Conservation (phyloP, 2,888 invertebrate genomes). For the Drosophila demipolita region DNA sequence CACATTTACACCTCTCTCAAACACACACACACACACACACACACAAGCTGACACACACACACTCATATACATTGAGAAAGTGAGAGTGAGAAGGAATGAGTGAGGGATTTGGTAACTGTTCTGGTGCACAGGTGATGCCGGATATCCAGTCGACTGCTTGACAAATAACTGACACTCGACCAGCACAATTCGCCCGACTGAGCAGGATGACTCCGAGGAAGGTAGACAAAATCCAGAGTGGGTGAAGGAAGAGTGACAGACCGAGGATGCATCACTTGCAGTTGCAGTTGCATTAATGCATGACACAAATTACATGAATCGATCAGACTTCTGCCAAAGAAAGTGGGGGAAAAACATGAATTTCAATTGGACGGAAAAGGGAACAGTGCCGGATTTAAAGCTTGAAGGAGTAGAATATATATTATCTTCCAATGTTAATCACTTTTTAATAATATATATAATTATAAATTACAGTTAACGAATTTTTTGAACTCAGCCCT, state of each 20-base stretch:
- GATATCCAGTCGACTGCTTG: conserved; percentile 26
- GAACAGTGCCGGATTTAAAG: background rate
- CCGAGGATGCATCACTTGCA: conserved; percentile 12
- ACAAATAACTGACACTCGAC: conserved; percentile 51
- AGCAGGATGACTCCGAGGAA: conserved; percentile 6
- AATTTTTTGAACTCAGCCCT: background rate
- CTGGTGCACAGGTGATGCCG: conserved; percentile 23
- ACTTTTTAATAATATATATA: background rate
- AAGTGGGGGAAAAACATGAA: background rate
- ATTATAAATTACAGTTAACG: background rate
- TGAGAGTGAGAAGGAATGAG: background rate
- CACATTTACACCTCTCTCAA: conserved; percentile 55
- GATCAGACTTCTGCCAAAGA: conserved; percentile 4
- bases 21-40: conserved; percentile 4
- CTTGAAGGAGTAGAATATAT: background rate
- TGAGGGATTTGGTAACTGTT: background rate
- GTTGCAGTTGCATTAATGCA: conserved; percentile 10
- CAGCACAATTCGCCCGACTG: conserved; percentile 1
- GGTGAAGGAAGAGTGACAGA: background rate
- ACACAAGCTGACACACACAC: conserved; percentile 5
- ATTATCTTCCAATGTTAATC: background rate
- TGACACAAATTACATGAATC: conserved; percentile 21
- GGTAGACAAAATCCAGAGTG: background rate
- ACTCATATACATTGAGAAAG: background rate
- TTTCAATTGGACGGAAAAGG: background rate